These are phyloP conservation scores for Proctacanthus coquilletti DNA, from an alignment of 1,140 invertebrate species.

Conservation along the genomic window DNA sequence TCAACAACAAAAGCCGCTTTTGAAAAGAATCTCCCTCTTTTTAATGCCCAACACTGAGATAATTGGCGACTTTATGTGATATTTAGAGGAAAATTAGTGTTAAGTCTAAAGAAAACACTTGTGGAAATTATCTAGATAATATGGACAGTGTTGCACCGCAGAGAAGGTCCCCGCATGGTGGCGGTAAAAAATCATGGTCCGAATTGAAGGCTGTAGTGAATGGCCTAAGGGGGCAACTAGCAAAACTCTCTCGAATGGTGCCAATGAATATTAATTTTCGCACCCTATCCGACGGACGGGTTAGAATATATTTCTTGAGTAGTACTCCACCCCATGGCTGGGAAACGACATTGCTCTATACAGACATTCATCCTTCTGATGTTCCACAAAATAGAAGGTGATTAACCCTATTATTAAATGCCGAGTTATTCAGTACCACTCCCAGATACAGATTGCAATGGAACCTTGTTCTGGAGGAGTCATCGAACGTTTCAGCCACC, in stretches of 20 bases:
- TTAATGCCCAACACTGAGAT: too few relatives aligned
- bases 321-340: constrained; percentile 66
- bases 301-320: constrained; percentile 78
- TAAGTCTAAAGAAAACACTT: too few relatives aligned
- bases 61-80: too few relatives aligned
- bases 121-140: too few relatives aligned
- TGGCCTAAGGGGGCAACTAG: constrained; percentile 62
- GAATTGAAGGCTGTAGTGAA: constrained; percentile 66
- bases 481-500: constrained; percentile 37
- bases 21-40: too few relatives aligned
- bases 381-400: too few relatives aligned
- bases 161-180: too few relatives aligned
- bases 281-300: constrained; percentile 54
- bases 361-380: constrained; percentile 46
- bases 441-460: constrained; percentile 45
- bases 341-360: constrained; percentile 76
- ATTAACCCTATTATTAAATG: too few relatives aligned
- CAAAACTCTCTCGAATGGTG: constrained; percentile 56
- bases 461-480: constrained; percentile 54
- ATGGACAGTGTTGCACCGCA: too few relatives aligned
- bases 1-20: too few relatives aligned
- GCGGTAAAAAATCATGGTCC: constrained; percentile 56
- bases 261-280: constrained; percentile 68
- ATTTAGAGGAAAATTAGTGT: too few relatives aligned
- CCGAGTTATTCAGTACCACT: too few relatives aligned